Evolutionary conservation across 2,797 vertebrate species (phyloP).

Genomic region (Arremon aurantiirostris): DNA sequence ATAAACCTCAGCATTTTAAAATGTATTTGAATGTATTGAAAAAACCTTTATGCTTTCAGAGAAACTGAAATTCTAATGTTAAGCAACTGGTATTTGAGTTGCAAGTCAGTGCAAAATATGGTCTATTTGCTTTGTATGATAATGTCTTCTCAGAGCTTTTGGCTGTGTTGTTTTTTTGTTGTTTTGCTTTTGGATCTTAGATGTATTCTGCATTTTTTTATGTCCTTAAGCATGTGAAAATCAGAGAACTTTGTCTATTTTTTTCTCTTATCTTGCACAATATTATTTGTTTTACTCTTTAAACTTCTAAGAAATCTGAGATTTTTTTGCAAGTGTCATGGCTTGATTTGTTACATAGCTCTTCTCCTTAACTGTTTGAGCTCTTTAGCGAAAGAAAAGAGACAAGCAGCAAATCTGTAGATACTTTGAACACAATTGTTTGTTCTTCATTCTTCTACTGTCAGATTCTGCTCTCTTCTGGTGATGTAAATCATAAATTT

Average conservation of each 20-base stretch:
- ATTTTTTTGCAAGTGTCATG: background rate
- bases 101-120: background rate
- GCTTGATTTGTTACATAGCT: background rate
- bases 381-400: background rate
- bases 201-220: background rate
- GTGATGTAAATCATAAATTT: background rate
- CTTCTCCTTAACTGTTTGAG: background rate
- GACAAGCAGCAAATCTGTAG: background rate
- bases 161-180: background rate
- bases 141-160: background rate
- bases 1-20: background rate
- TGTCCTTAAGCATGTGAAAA: background rate
- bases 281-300: background rate
- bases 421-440: background rate
- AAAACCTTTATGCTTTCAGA: background rate
- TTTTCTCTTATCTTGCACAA: background rate
- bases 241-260: background rate
- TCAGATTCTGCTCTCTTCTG: background rate
- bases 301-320: background rate
- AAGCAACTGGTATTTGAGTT: background rate
- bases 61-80: background rate
- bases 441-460: background rate
- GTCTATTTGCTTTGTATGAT: background rate
- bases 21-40: background rate
- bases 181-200: background rate